Base-by-base conservation (phyloP, 2,113 vertebrate genomes). In the Pelecanoides urinatrix region DNA sequence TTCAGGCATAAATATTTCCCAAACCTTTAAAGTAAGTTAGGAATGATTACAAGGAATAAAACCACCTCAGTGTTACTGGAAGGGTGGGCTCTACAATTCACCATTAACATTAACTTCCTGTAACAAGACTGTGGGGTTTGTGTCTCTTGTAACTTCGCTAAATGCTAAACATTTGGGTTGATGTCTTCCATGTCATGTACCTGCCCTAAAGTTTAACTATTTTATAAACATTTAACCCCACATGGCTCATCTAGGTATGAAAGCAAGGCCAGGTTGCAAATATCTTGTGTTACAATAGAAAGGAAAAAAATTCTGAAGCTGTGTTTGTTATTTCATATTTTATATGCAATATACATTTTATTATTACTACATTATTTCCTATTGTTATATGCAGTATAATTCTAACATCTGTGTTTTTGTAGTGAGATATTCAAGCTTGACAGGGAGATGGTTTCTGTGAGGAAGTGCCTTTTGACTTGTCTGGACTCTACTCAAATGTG, bases 1-100 rank as follows among this genome's bases (percentile, higher is more conserved):
- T 47, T 78, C 4, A 44, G 4, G 1, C 36, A 66, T 70, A 88
- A 94, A 79, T 90, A 82, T 92, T 94, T 96, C 68, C 58, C 42
- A 92, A 79, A 61, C 32, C 52, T 94, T 87, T 86, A 80, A 85
- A 85, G 19, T 62, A 94, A 94, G 92, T 86, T 82, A 79, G 20
- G 36, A 73, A 75, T 67, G 3, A 75, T 91, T 75, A 72, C 30
- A 79, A 85, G 27, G 74, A 85, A 42, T 50, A 89, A 94, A 92
- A 87, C 52, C 34, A 49, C 13, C 13, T 68, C 74, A 15, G 8
- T 76, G 34, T 91, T 96, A 88, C 81, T 88, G 92, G 87, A 90
- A 95, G 29, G 71, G 27, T 68, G 53, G 45, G 22, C 22, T 93
- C 58, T 70, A 26, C 2, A 6, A 10, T 65, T 49, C 18, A 18